phyloP scores from a whole-genome alignment of 2,888 invertebrate genomes.

The Eudemis profundana region DNA sequence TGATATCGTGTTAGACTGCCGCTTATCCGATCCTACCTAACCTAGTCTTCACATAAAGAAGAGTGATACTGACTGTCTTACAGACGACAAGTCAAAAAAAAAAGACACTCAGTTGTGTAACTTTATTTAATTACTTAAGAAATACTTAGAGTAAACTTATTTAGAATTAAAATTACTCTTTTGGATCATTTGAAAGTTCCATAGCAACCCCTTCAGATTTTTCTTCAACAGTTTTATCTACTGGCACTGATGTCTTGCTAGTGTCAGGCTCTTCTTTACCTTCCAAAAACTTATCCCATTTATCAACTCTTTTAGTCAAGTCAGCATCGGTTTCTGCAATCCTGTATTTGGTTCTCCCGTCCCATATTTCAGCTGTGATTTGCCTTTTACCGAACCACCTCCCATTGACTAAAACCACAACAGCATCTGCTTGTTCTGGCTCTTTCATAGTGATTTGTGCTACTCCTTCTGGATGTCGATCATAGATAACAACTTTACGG shows the following conservation, averaged over 20 bases:
- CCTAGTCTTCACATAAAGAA: no score
- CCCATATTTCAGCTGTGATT: constrained; percentile 95
- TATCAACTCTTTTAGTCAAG: constrained; percentile 90
- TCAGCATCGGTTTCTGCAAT: constrained; percentile 96
- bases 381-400: constrained; percentile 95
- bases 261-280: constrained; percentile 73
- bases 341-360: constrained; percentile 97
- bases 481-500: constrained; percentile 95
- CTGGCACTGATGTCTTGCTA: background rate
- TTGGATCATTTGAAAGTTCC: constrained; percentile 20
- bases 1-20: no score
- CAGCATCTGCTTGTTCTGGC: constrained; percentile 96
- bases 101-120: background rate
- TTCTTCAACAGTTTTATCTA: background rate
- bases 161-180: constrained; percentile 19
- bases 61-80: no score
- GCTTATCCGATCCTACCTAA: no score
- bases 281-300: constrained; percentile 95
- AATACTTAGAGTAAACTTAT: constrained; percentile 28
- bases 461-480: constrained; percentile 97
- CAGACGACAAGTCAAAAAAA: background rate
- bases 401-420: constrained; percentile 93
- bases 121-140: constrained; percentile 21
- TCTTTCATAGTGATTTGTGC: constrained; percentile 96
- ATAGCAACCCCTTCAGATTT: constrained; percentile 2